Percentiles rank a stretch among this genome's conserved stretches.
Evolutionary conservation across 2,113 vertebrate species (phyloP).

Genomic region (Leucoraja erinaceus): DNA sequence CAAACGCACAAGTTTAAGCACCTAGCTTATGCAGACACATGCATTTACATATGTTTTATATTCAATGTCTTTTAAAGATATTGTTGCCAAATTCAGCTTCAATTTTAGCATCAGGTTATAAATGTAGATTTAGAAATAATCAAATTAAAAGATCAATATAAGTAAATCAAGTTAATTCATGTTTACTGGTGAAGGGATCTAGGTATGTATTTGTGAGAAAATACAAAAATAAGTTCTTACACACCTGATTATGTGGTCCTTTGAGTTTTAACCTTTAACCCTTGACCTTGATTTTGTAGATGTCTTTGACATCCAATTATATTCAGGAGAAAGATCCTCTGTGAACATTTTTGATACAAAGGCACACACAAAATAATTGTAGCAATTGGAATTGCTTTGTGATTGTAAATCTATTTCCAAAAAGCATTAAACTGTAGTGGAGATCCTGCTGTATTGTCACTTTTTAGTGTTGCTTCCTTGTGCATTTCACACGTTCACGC

Average conservation of each 20-base stretch:
- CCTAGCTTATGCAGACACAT: neutral
- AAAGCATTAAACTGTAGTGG: neutral
- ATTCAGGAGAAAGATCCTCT: neutral
- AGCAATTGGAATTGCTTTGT: neutral
- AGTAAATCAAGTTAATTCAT: neutral
- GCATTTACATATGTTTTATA: neutral
- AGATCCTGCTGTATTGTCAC: neutral
- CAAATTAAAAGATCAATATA: neutral
- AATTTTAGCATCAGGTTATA: neutral
- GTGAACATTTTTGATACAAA: neutral
- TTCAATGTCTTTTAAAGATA: neutral
- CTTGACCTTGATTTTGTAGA: slow-evolving; percentile 12
- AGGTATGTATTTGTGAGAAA: neutral
- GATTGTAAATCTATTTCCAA: neutral
- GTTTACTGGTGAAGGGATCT: neutral
- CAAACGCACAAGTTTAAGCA: neutral
- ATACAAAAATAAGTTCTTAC: neutral
- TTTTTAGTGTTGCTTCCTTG: neutral
- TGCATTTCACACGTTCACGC: neutral
- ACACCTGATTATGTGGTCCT: neutral
- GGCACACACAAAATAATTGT: neutral
- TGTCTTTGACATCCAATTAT: neutral
- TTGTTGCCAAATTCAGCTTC: neutral
- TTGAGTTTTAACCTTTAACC: neutral
- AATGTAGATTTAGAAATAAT: neutral